Percentiles rank a stretch among this genome's conserved stretches.
These are phyloP conservation scores for Bugulina stolonifera DNA, from an alignment of 2,888 invertebrate species.

Conservation along the genomic window DNA sequence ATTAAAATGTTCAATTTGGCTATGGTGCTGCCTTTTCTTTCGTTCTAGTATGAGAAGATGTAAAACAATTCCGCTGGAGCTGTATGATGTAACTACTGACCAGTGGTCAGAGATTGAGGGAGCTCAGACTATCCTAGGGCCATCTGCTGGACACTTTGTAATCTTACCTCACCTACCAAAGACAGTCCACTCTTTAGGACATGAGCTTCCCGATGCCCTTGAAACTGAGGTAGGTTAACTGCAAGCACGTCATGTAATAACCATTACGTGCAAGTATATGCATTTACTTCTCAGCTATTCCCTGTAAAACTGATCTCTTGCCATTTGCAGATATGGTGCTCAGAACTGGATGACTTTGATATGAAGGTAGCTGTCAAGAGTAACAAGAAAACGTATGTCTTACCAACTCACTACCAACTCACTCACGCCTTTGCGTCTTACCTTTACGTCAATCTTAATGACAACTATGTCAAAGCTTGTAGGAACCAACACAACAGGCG, in stretches of 20 bases:
- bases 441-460: background rate
- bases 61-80: background rate
- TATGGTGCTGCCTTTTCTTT: too few relatives aligned
- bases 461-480: too few relatives aligned
- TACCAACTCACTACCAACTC: background rate
- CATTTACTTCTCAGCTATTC: too few relatives aligned
- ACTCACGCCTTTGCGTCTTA: background rate
- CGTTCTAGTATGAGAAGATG: background rate
- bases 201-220: background rate
- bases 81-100: background rate
- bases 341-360: background rate
- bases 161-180: background rate
- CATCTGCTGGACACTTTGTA: conserved; percentile 1
- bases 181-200: background rate
- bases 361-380: background rate
- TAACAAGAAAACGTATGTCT: background rate
- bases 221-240: background rate
- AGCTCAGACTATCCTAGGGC: background rate
- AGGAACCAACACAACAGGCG: too few relatives aligned
- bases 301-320: too few relatives aligned
- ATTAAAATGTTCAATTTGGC: too few relatives aligned
- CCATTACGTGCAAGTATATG: too few relatives aligned
- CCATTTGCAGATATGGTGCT: background rate
- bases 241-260: too few relatives aligned
- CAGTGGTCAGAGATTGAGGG: background rate